Base-by-base conservation (phyloP, 2,888 invertebrate species). In the Oligia latruncula region DNA sequence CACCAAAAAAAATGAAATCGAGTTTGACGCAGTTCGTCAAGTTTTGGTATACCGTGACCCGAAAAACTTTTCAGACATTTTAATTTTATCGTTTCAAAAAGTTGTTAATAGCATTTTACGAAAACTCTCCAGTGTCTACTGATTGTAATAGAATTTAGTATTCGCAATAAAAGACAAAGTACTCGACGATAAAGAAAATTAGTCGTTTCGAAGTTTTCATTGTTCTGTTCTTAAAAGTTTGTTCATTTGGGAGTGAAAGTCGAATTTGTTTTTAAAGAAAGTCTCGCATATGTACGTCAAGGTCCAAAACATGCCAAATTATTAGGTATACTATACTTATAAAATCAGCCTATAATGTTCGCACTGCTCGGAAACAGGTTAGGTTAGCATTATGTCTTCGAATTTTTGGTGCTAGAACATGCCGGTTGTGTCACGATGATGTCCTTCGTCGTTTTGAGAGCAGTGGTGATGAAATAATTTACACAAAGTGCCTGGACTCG, bases 91-190 rank as follows among this genome's bases (percentile, higher is more conserved):
- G 84, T 87, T 84, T 78, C 80, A 79, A 81, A 81, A 87, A 88
- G 81, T 90, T 86, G 82, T 82, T 86, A 90, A 90, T 82, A 75
- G 78, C 62, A 80, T 87, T 89, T 86, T 67, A 80, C 67, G 82
- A 83, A 87, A 84, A 86, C 81, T 83, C 74, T 81, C 78, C 64
- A 85, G 81, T 83, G 90, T 82, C 81, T 87, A 83, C 81, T 85
- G 90, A 87, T 90, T 90, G 88, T 89, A 88, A 85, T 90, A 80
- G 87, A 89, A 90, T 90, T 89, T 84, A 84, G 86, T 80, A 84
- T 81, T 86, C 86, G 88, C 77, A 80, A 87, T 89, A 90, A 89
- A 89, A 90, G 66, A 88, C 84, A 71, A 83, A 86, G 83, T 88
- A 83, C 81, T 78, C 73, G 40, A 81, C 84, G 86, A 88, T 85